Evolutionary conservation across 2,113 vertebrate genomes (phyloP).

Genomic region (Microcebus tavaratra): DNA sequence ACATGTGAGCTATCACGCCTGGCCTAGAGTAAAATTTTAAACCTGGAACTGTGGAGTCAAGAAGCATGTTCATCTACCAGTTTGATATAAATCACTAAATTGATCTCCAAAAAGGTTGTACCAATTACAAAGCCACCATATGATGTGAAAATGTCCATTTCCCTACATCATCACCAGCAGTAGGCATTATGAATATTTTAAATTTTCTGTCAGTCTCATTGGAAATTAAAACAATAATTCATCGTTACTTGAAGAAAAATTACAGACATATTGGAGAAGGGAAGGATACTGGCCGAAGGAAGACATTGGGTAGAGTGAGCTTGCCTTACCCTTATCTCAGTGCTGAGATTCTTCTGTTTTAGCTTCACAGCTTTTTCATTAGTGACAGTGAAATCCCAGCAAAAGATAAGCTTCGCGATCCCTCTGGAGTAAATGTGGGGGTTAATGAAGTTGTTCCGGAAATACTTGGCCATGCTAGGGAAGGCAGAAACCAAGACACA

Average conservation of each 20-base stretch:
- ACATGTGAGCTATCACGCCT: not conserved
- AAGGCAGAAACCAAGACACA: slow-evolving; percentile 23
- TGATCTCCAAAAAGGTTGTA: not conserved
- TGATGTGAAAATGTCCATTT: not conserved
- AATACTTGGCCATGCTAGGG: slow-evolving; percentile 91
- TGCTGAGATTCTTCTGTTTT: slow-evolving; percentile 91
- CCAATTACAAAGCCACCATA: not conserved
- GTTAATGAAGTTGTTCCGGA: slow-evolving; percentile 89
- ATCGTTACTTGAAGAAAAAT: not conserved
- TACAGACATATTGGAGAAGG: not conserved
- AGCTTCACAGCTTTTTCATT: slow-evolving; percentile 91
- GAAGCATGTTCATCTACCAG: not conserved
- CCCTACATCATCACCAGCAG: not conserved
- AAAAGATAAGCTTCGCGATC: slow-evolving; percentile 90
- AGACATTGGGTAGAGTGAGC: not conserved
- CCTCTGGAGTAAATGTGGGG: slow-evolving; percentile 81
- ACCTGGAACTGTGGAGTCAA: not conserved
- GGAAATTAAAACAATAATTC: not conserved
- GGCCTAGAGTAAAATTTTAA: not conserved
- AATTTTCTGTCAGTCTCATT: not conserved
- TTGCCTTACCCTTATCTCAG: slow-evolving; percentile 92
- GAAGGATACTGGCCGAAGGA: not conserved
- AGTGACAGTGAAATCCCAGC: slow-evolving; percentile 95
- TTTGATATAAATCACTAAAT: not conserved
- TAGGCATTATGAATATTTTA: not conserved